Percentiles rank a stretch among this genome's conserved stretches.
These are phyloP conservation scores for Aethina tumida DNA, from an alignment of 1,140 invertebrate genomes.

Conservation along the genomic window DNA sequence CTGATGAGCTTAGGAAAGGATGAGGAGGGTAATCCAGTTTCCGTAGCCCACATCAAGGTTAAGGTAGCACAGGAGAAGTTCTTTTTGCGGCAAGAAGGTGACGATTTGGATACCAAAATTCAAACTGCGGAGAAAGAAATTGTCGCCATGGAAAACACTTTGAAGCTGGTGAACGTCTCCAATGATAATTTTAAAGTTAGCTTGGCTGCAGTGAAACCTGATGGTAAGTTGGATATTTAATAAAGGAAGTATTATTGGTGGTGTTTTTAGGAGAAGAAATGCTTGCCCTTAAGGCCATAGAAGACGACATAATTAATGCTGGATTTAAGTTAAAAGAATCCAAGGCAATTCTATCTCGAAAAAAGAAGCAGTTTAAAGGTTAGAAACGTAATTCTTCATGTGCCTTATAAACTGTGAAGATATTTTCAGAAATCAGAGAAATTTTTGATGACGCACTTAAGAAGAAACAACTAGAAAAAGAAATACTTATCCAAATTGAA, in stretches of 20 bases:
- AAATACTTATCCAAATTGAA: conserved; percentile 21
- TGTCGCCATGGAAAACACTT: conserved; percentile 61
- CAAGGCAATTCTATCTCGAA: conserved; percentile 16
- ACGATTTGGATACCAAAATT: conserved; percentile 55
- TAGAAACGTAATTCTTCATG: too few relatives aligned
- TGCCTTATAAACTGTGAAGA: conserved; percentile 5
- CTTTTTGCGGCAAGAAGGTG: conserved; percentile 57
- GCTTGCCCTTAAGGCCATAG: conserved; percentile 25
- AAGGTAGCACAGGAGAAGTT: conserved; percentile 58
- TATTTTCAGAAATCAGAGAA: conserved; percentile 17
- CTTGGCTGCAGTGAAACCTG: conserved; percentile 40
- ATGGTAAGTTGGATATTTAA: conserved; percentile 30
- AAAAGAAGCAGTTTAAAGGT: conserved; percentile 22
- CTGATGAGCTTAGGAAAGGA: conserved; percentile 42
- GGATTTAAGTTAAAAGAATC: conserved; percentile 11
- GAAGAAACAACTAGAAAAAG: conserved; percentile 12
- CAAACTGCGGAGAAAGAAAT: conserved; percentile 59
- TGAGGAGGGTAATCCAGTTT: conserved; percentile 47
- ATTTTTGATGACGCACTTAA: conserved; percentile 17
- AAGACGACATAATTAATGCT: conserved; percentile 21
- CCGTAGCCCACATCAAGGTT: conserved; percentile 55
- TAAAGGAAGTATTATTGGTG: neutral
- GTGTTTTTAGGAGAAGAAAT: conserved; percentile 23
- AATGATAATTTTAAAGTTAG: conserved; percentile 51
- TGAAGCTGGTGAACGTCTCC: conserved; percentile 55